Evolutionary conservation across 2,888 invertebrate species (phyloP).

Genomic region (Hydriomena furcata): DNA sequence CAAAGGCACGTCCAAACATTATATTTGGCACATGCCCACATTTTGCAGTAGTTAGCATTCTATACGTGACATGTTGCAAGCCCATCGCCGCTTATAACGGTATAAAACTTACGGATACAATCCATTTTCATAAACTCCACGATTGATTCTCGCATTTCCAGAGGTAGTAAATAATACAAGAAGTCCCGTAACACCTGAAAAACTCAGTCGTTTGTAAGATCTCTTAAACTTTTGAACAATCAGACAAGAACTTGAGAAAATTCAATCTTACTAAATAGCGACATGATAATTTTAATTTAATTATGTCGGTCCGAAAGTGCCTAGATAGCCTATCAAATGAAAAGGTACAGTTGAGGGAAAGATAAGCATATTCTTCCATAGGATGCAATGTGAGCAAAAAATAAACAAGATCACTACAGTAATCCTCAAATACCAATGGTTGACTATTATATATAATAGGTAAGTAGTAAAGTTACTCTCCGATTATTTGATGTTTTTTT

Average conservation of each 20-base stretch:
- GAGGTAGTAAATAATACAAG: background rate
- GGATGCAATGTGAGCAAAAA: too few relatives aligned
- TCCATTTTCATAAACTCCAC: background rate
- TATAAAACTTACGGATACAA: slow-evolving; percentile 13
- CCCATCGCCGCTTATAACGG: too few relatives aligned
- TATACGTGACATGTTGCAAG: too few relatives aligned
- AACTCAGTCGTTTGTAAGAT: background rate
- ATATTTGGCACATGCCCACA: too few relatives aligned
- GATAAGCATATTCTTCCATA: too few relatives aligned
- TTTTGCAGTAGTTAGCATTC: too few relatives aligned
- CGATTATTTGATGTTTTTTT: too few relatives aligned
- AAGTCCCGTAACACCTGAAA: slow-evolving; percentile 4
- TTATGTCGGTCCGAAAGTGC: slow-evolving; percentile 11
- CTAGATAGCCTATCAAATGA: slow-evolving; percentile 30
- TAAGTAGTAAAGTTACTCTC: too few relatives aligned
- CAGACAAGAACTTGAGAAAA: background rate
- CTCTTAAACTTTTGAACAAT: slow-evolving; percentile 6
- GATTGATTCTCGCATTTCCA: background rate
- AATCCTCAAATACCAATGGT: too few relatives aligned
- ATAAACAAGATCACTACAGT: too few relatives aligned
- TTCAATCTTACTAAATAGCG: slow-evolving; percentile 20
- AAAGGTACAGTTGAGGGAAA: slow-evolving; percentile 12
- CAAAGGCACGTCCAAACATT: too few relatives aligned
- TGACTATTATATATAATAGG: too few relatives aligned
- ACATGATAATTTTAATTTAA: slow-evolving; percentile 24